Evolutionary conservation across 37 sponge, comb jelly and placozoan species (phyloP).

Genomic region (Eunapius fragilis): DNA sequence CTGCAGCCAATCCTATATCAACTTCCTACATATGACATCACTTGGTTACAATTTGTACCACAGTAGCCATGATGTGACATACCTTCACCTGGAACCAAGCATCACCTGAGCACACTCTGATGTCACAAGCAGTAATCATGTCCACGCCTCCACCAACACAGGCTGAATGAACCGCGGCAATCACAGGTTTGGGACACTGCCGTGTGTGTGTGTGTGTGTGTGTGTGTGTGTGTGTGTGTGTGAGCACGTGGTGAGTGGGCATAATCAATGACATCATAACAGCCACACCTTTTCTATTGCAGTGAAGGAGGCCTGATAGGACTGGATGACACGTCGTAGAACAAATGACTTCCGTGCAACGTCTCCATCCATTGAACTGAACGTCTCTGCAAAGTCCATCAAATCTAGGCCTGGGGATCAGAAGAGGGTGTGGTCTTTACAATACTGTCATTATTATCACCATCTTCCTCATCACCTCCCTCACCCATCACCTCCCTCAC

Average conservation of each 20-base stretch:
- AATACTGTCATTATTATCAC: no score
- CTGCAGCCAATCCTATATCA: constrained; percentile 92
- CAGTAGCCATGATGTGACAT: not conserved
- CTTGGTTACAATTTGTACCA: not conserved
- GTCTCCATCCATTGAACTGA: constrained; percentile 11
- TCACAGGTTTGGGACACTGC: constrained; percentile 91
- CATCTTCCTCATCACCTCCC: no score
- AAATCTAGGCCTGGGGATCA: no score
- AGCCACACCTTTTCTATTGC: not conserved
- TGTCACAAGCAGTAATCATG: constrained; percentile 86
- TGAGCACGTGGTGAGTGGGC: not conserved
- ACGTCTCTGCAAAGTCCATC: no score
- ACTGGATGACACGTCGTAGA: constrained; percentile 17
- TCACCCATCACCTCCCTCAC: no score
- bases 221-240: no score
- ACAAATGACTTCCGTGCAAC: constrained; percentile 62
- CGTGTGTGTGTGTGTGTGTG: no score
- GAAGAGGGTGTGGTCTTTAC: no score
- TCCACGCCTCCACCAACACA: constrained; percentile 98
- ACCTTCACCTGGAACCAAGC: constrained; percentile 93
- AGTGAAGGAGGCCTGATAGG: constrained; percentile 83
- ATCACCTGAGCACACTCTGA: constrained; percentile 74
- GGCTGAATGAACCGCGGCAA: constrained; percentile 86
- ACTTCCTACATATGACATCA: constrained; percentile 63
- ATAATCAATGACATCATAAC: no score